phyloP scores from a whole-genome alignment of 2,888 invertebrate species.

The Volucella bombylans region DNA sequence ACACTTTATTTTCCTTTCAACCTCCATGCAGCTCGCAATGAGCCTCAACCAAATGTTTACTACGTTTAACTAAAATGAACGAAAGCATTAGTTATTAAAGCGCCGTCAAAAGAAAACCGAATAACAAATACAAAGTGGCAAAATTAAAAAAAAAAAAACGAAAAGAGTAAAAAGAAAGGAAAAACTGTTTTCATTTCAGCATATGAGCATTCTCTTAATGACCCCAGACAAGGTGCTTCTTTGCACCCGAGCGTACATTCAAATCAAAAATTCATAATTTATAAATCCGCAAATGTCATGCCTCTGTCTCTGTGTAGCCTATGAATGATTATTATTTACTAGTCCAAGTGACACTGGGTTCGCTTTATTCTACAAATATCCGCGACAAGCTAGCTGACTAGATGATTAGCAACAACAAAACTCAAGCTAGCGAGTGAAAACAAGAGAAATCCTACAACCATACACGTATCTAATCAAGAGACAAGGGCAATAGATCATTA shows the following conservation, averaged over 20 bases:
- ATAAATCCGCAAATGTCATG: constrained; percentile 29
- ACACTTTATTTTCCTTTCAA: too few relatives aligned
- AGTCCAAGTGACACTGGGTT: constrained; percentile 43
- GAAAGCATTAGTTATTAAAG: too few relatives aligned
- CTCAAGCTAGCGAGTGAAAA: constrained; percentile 29
- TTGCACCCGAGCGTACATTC: constrained; percentile 38
- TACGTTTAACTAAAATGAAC: too few relatives aligned
- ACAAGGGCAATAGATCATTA: constrained; percentile 74
- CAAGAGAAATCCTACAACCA: constrained; percentile 38
- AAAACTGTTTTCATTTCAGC: background rate
- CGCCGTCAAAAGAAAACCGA: too few relatives aligned
- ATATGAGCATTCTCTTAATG: background rate
- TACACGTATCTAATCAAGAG: constrained; percentile 63
- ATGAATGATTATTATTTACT: constrained; percentile 36
- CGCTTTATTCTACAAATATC: constrained; percentile 44
- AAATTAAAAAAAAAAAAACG: too few relatives aligned
- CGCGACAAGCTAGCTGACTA: constrained; percentile 49
- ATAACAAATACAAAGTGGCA: background rate
- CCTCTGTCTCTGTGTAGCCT: constrained; percentile 4
- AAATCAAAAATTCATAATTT: constrained; percentile 56
- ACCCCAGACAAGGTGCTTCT: constrained; percentile 32
- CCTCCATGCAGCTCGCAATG: too few relatives aligned
- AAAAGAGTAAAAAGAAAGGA: too few relatives aligned
- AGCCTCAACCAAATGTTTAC: too few relatives aligned
- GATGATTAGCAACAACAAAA: constrained; percentile 56